Conservation (phyloP, 2,888 invertebrate genomes). For the Leptinotarsa tumamoca region DNA sequence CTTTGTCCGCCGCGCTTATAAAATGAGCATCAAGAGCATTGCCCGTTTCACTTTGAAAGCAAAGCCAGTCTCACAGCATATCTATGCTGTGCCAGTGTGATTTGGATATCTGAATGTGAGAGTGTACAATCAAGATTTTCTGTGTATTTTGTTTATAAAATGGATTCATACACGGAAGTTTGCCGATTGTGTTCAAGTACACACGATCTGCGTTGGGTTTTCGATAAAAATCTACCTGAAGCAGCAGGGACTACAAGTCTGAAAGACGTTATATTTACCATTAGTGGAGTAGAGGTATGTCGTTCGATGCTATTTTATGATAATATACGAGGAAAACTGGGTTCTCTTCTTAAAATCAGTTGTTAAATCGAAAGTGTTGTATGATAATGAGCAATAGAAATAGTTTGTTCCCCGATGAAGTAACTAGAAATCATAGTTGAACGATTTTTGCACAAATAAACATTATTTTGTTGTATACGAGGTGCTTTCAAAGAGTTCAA, state of each 20-base stretch:
- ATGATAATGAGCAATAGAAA: too few relatives aligned
- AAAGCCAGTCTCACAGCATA: neutral
- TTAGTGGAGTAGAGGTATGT: conserved; percentile 50
- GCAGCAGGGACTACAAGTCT: conserved; percentile 39
- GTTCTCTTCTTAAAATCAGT: neutral
- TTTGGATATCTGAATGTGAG: neutral
- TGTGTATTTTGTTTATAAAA: neutral
- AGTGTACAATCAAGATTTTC: neutral
- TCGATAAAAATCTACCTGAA: conserved; percentile 34
- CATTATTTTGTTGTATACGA: too few relatives aligned
- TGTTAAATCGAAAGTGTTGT: neutral
- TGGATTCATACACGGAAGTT: conserved; percentile 26
- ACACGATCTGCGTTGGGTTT: conserved; percentile 47
- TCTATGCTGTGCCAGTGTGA: neutral
- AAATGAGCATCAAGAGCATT: neutral
- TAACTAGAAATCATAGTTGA: too few relatives aligned
- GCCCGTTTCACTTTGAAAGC: neutral
- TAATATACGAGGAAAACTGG: neutral
- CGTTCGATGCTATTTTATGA: neutral
- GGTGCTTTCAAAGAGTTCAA: too few relatives aligned
- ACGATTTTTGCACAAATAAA: too few relatives aligned
- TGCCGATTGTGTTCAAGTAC: conserved; percentile 53
- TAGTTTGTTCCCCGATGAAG: too few relatives aligned
- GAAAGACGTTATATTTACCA: conserved; percentile 43
- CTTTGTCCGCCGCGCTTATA: neutral